Conservation (phyloP, 2,888 invertebrate species). For the Cataglyphis rosenhaueri region DNA sequence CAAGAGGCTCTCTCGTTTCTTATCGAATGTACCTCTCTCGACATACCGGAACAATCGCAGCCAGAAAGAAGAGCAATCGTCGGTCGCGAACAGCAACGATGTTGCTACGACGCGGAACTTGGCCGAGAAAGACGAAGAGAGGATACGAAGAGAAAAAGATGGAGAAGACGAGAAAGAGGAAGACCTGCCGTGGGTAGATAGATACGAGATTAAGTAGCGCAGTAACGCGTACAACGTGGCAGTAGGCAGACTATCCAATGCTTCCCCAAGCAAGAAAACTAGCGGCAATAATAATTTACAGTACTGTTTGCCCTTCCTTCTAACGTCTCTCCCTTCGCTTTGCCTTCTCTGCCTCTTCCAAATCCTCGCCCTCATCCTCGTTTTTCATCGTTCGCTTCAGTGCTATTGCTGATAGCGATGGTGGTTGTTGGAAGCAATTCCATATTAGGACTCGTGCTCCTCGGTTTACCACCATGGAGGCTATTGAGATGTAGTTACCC, state of each 20-base stretch:
- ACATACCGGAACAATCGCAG: constrained; percentile 34
- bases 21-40: constrained; percentile 12
- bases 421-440: constrained; percentile 73
- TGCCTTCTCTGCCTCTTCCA: constrained; percentile 24
- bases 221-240: constrained; percentile 68
- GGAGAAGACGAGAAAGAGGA: constrained; percentile 15
- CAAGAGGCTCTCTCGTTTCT: constrained; percentile 16
- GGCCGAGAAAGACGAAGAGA: constrained; percentile 10
- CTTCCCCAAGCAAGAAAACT: constrained; percentile 72
- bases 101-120: background rate
- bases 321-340: constrained; percentile 22
- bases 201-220: constrained; percentile 63
- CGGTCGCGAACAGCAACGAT: constrained; percentile 27
- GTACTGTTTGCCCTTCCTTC: constrained; percentile 59
- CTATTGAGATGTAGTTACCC: constrained; percentile 80
- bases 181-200: constrained; percentile 54
- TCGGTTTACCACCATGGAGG: constrained; percentile 70
- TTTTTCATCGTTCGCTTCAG: constrained; percentile 49
- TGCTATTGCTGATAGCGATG: constrained; percentile 25
- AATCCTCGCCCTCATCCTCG: constrained; percentile 23
- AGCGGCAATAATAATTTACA: constrained; percentile 77
- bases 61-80: constrained; percentile 31
- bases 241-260: constrained; percentile 59
- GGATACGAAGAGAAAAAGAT: constrained; percentile 22
- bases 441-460: constrained; percentile 73